Evolutionary conservation across 2,113 vertebrate genomes (phyloP), one percentile per base, ranked within the genome.

Genomic region (Chrysemys picta): DNA sequence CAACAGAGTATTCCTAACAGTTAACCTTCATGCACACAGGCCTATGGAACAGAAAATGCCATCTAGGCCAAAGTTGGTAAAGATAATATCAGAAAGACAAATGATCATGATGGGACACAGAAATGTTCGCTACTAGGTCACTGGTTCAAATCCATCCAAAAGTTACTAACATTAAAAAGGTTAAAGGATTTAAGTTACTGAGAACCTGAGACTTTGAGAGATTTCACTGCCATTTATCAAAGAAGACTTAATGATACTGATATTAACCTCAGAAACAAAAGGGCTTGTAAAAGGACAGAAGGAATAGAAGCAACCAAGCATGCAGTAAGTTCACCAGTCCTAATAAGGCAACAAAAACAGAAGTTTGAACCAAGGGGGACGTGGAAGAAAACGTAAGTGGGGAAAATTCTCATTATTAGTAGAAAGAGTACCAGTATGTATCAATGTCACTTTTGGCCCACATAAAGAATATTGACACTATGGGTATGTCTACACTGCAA

Each of bases 1-100:
- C 27, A 24, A 76, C 5, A 81, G 93, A 90, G 29, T 87, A 93
- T 95, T 95, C 90, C 93, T 76, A 38, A 6, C 29, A 62, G 93
- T 94, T 93, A 89, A 94, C 91, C 91, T 93, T 76, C 94, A 53
- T 82, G 79, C 42, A n/a, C 14, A 42, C 76, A 25, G 91, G 69
- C 13, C 82, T 47, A 80, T 91, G 85, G 75, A 19, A 57, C 79
- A 89, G 95, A 69, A 96, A 93, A 85, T 47, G 76, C 69, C 89
- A 17, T 0, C 0, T 21, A 76, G 54, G 87, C 52, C 90, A 84
- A 86, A 85, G 88, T 86, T 0, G 38, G 1, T 79, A 69, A 85
- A 93, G 76, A 29, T 21, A 53, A 49, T 35, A 56, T 90, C 82
- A 88, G 86, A 59, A 89, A 95, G 93, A 93, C 65, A 87, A 93